These are phyloP conservation scores for Chaenodraco wilsoni DNA, from an alignment of 2,797 vertebrate genomes.

Conservation along the genomic window DNA sequence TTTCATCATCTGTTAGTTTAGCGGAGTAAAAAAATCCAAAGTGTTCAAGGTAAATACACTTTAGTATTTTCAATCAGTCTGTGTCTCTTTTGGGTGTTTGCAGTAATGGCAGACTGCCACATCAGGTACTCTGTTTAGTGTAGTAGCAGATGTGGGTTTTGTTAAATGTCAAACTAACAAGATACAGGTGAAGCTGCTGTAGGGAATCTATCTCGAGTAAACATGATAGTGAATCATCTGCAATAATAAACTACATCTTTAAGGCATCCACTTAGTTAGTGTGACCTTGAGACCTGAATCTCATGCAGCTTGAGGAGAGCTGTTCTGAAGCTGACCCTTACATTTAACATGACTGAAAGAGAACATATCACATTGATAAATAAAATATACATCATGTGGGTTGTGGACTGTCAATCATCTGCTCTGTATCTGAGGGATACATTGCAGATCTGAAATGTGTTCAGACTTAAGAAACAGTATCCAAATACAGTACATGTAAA, in stretches of 20 bases:
- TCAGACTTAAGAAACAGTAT: conserved; percentile 31
- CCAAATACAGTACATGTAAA: conserved; percentile 15
- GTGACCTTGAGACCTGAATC: conserved; percentile 14
- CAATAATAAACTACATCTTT: not conserved
- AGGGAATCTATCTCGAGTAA: conserved; percentile 24
- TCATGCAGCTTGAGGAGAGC: not conserved
- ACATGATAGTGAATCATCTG: conserved; percentile 5
- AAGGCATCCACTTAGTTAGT: not conserved
- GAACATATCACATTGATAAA: conserved; percentile 16
- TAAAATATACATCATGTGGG: conserved; percentile 16
- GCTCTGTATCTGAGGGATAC: conserved; percentile 12
- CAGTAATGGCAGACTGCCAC: conserved; percentile 41
- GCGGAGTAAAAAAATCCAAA: conserved; percentile 17
- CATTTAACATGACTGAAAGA: conserved; percentile 16
- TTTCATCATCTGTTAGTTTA: conserved; percentile 6
- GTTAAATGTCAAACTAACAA: conserved; percentile 33
- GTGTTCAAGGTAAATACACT: conserved; percentile 25
- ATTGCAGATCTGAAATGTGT: conserved; percentile 12
- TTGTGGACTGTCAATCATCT: conserved; percentile 13
- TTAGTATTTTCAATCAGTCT: conserved; percentile 30
- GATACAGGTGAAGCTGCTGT: conserved; percentile 1
- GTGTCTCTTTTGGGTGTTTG: conserved; percentile 38
- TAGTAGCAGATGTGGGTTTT: conserved; percentile 21
- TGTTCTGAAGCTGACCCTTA: conserved; percentile 4
- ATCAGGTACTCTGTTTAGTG: conserved; percentile 25